Base-by-base conservation (phyloP, 2,888 invertebrate genomes). In the Metallyticus violacea region DNA sequence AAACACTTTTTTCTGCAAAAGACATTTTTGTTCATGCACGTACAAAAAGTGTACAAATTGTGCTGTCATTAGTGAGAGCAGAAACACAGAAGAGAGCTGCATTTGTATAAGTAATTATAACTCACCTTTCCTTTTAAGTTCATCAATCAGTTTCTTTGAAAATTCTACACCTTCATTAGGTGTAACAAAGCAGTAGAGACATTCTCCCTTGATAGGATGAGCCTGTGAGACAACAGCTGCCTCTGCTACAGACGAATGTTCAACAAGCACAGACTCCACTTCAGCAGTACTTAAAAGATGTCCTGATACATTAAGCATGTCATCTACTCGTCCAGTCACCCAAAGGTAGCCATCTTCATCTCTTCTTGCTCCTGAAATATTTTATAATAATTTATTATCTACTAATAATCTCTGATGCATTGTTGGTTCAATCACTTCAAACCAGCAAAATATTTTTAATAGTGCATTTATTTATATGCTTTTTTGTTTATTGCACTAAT, bases 241-340 rank as follows among this genome's bases (percentile, higher is more conserved):
- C 92, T 99, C 99, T 0, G 98, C 95, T 0, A 99, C 97, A 15
- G 93, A 93, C 0, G 93, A 92, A 90, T 97, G 96, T 91, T 96
- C 96, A 0, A 96, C 95, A 25, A 97, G 93, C 27, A 97, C 96
- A 22, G 96, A 95, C 91, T 97, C 97, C 0, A 97, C 96, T 93
- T 99, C 99, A 0, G 99, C 97, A 0, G 99, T 99, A 88, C 98
- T 98, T 95, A 99, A 96, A 86, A 99, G 93, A 92, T 99, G 99
- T 0, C 99, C 99, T 2, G 98, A 99, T 7, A 99, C 99, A 92
- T 99, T 99, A 89, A 99, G 93, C 98, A 99, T 99, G 91, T 99
- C 99, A 91, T 99, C 99, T 77, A 99, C 97, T 87, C 99, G 95
- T 0, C 99, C 99, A 0, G 99, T 99, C 87, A 99, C 96, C 98